These are phyloP conservation scores for Callimorpha dominula DNA, from an alignment of 2,888 invertebrate species.

Conservation along the genomic window DNA sequence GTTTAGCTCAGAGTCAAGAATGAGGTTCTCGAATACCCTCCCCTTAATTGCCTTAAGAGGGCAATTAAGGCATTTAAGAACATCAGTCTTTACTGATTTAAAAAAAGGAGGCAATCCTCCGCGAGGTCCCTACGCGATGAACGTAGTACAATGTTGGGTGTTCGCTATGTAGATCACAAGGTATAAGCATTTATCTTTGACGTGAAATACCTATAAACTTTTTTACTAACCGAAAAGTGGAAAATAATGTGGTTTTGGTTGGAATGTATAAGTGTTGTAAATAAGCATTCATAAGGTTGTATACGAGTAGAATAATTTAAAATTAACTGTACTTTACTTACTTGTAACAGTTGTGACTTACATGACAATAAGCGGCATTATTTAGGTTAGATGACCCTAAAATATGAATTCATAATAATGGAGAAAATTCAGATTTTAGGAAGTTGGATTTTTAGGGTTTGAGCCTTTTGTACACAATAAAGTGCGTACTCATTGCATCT, in stretches of 20 bases:
- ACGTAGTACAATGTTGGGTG: background rate
- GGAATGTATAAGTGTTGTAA: too few species aligned
- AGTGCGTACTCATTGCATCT: background rate
- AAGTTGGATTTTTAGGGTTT: too few species aligned
- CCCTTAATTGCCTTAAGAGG: background rate
- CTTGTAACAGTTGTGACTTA: too few species aligned
- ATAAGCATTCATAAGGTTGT: too few species aligned
- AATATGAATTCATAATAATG: too few species aligned
- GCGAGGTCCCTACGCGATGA: background rate
- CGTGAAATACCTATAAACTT: background rate
- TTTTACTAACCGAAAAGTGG: too few species aligned
- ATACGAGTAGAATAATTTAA: too few species aligned
- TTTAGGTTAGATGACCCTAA: too few species aligned
- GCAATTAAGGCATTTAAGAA: background rate
- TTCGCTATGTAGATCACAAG: background rate
- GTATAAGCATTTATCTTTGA: background rate
- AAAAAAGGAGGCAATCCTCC: background rate
- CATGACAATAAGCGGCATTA: too few species aligned
- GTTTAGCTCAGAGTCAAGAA: background rate
- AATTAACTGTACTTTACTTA: too few species aligned
- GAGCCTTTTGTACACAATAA: background rate
- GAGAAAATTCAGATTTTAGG: too few species aligned
- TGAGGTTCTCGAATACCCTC: background rate
- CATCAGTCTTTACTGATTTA: background rate
- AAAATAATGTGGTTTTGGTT: too few species aligned